A percentile compares a stretch with the other conserved stretches of the same genome.
These are phyloP conservation scores for Platygyra sinensis DNA, from an alignment of 64 coral and sea anemone genomes.

Conservation along the genomic window DNA sequence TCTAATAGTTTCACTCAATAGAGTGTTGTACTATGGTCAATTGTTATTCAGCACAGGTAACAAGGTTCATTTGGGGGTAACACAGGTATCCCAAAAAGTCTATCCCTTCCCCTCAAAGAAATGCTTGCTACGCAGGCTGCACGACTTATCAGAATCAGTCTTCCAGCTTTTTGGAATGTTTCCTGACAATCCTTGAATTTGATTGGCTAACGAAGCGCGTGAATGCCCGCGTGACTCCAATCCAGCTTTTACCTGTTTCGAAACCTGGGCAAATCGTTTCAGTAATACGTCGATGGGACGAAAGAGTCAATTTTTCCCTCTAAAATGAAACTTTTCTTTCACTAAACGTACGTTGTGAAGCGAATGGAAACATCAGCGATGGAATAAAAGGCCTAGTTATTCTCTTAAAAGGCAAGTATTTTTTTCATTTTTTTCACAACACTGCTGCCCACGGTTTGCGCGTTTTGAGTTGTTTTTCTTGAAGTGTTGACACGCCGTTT, in stretches of 20 bases:
- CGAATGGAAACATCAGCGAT: constrained; percentile 24
- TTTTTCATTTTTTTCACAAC: constrained; percentile 40
- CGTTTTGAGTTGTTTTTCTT: constrained; percentile 31
- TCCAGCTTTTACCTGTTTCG: constrained; percentile 6
- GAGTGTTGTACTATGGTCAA: constrained; percentile 20
- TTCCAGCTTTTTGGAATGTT: constrained; percentile 25
- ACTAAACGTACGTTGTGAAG: constrained; percentile 30
- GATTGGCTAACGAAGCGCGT: constrained; percentile 28
- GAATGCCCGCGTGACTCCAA: constrained; percentile 2
- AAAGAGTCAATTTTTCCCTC: too few species aligned
- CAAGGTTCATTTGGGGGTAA: too few species aligned
- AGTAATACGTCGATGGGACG: constrained; percentile 19
- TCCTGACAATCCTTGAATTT: too few species aligned
- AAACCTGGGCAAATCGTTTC: constrained; percentile 27
- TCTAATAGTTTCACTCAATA: constrained; percentile 3
- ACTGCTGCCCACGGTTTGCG: constrained; percentile 14
- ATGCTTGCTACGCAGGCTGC: constrained; percentile 27
- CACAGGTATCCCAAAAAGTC: too few species aligned
- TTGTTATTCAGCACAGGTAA: constrained; percentile 11
- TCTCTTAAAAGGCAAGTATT: constrained; percentile 40
- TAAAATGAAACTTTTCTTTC: too few species aligned
- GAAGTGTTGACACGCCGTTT: constrained; percentile 27
- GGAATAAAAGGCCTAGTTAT: constrained; percentile 18
- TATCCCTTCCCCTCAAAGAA: too few species aligned
- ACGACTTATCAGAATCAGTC: constrained; percentile 27